Evolutionary conservation across 2,113 vertebrate genomes (phyloP).

Genomic region (Malurus elegans): DNA sequence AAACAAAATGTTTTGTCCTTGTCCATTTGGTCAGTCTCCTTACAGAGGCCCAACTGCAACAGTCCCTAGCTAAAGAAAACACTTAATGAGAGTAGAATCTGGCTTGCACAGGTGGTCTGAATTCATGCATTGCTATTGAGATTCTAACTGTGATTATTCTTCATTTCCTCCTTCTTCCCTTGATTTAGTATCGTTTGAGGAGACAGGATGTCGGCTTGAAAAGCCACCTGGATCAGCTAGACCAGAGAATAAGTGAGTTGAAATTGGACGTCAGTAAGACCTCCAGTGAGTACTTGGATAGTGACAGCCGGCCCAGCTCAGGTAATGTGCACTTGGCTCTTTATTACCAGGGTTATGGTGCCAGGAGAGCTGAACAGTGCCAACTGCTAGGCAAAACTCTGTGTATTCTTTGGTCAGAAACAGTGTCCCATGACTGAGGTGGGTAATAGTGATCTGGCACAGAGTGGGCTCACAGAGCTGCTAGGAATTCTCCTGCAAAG

Average conservation of each 20-base stretch:
- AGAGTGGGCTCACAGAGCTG: not conserved
- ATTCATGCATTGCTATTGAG: not conserved
- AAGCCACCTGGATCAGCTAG: conserved; percentile 88
- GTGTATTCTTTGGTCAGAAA: not conserved
- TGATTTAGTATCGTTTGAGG: conserved; percentile 80
- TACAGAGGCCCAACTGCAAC: not conserved
- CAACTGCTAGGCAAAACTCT: not conserved
- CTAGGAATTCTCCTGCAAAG: not conserved
- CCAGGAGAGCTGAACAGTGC: not conserved
- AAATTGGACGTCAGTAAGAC: conserved; percentile 84
- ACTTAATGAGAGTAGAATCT: not conserved
- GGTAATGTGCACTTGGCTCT: conserved; percentile 65
- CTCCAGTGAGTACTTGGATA: conserved; percentile 83
- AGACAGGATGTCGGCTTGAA: conserved; percentile 88
- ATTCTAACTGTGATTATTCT: not conserved
- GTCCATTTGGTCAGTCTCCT: accelerated
- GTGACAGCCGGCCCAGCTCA: conserved; percentile 94
- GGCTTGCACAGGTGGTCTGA: not conserved
- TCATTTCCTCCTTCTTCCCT: not conserved
- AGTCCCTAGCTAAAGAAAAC: not conserved
- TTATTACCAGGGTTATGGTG: not conserved
- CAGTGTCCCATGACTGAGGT: not conserved
- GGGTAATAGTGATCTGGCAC: not conserved
- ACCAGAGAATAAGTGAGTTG: conserved; percentile 88
- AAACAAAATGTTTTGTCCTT: not conserved